phyloP scores from a whole-genome alignment of 2,888 invertebrate species.

The Cacoxenus indagator region DNA sequence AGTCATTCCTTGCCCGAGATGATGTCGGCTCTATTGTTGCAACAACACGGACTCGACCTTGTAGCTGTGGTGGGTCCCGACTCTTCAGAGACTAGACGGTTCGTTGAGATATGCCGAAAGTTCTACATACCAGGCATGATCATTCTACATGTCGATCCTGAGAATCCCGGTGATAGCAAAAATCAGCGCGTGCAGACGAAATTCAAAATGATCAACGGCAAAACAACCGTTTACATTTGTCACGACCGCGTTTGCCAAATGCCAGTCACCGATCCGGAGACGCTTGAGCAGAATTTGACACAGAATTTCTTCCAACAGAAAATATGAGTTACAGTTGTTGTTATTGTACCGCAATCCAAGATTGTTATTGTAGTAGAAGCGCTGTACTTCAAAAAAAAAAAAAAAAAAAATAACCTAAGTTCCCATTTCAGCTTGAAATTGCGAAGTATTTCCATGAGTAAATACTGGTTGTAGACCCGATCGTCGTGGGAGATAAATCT shows the following conservation, averaged over 20 bases:
- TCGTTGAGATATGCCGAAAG: conserved; percentile 66
- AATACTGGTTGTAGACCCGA: too few species aligned
- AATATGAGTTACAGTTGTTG: conserved; percentile 28
- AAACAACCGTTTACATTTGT: conserved; percentile 69
- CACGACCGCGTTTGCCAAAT: conserved; percentile 69
- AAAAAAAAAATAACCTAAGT: too few species aligned
- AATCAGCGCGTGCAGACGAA: conserved; percentile 63
- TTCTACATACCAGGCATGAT: conserved; percentile 70
- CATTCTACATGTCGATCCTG: conserved; percentile 65
- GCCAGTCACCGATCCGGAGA: conserved; percentile 67
- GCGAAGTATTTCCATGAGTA: too few species aligned
- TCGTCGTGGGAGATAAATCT: too few species aligned
- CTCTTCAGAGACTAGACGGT: conserved; percentile 57
- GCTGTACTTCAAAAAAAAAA: too few species aligned
- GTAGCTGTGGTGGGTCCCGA: conserved; percentile 70
- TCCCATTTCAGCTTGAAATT: too few species aligned
- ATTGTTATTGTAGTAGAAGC: too few species aligned
- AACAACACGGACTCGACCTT: conserved; percentile 66
- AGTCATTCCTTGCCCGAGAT: conserved; percentile 70
- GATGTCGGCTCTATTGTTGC: conserved; percentile 65
- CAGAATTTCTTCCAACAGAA: conserved; percentile 60
- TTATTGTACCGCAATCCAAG: too few species aligned
- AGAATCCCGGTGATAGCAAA: conserved; percentile 53
- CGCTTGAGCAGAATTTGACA: conserved; percentile 65
- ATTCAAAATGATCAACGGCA: conserved; percentile 68